Evolutionary conservation across 2,797 vertebrate genomes (phyloP).

Genomic region (Hoplostethus mediterraneus): DNA sequence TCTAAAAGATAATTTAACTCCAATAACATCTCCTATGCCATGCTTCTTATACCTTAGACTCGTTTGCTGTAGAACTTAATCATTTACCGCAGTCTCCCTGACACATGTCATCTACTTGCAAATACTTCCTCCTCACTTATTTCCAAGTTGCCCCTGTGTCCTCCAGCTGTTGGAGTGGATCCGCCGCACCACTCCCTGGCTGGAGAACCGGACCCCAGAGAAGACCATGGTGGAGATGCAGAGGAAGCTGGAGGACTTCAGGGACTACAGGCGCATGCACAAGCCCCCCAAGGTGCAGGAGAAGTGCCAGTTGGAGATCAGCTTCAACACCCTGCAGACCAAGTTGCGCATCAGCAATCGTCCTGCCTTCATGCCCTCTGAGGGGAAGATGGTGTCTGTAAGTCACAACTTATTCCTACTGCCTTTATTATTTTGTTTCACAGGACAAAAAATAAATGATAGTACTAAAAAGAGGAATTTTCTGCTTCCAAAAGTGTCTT

Average conservation of each 20-base stretch:
- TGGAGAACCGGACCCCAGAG: slow-evolving; percentile 95
- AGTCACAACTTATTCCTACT: slow-evolving; percentile 70
- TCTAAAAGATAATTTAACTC: slow-evolving; percentile 5
- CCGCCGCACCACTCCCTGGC: slow-evolving; percentile 96
- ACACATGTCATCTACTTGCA: not conserved
- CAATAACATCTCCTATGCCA: not conserved
- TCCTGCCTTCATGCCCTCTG: slow-evolving; percentile 98
- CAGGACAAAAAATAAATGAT: no score
- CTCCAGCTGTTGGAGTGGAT: slow-evolving; percentile 97
- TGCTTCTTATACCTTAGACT: slow-evolving; percentile 1
- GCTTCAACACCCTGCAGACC: slow-evolving; percentile 98
- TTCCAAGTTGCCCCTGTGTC: slow-evolving; percentile 16
- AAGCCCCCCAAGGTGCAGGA: slow-evolving; percentile 98
- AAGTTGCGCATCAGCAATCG: slow-evolving; percentile 97
- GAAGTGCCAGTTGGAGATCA: slow-evolving; percentile 98
- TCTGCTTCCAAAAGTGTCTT: no score
- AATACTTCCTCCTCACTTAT: slow-evolving; percentile 13
- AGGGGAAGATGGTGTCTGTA: slow-evolving; percentile 99
- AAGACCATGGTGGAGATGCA: slow-evolving; percentile 97
- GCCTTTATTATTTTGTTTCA: not conserved
- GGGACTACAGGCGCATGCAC: slow-evolving; percentile 96
- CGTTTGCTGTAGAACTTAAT: slow-evolving; percentile 10
- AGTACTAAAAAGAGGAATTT: no score
- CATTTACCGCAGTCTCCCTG: slow-evolving; percentile 21
- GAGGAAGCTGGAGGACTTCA: slow-evolving; percentile 96